Percentiles rank a stretch among this genome's conserved stretches.
Evolutionary conservation across 2,113 vertebrate genomes (phyloP).

Genomic region (Craseonycteris thonglongyai): DNA sequence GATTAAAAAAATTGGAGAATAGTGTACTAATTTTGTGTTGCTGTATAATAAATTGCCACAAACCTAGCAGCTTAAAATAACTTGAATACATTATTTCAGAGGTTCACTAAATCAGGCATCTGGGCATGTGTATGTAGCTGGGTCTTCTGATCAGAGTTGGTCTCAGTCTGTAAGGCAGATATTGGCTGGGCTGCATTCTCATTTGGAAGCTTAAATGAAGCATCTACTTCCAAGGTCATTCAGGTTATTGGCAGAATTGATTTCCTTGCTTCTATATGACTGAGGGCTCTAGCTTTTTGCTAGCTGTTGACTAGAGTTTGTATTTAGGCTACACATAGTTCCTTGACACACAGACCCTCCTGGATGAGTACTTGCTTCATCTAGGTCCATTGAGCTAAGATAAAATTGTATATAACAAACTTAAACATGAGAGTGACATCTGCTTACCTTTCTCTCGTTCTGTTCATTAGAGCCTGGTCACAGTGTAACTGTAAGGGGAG

Average conservation of each 20-base stretch:
- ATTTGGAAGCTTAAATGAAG: neutral
- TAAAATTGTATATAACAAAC: neutral
- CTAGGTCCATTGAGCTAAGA: neutral
- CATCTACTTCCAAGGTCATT: neutral
- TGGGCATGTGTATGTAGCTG: neutral
- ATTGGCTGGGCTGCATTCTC: neutral
- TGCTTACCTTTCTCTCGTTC: neutral
- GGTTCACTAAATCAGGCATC: neutral
- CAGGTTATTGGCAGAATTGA: neutral
- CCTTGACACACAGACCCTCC: neutral
- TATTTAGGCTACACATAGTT: neutral
- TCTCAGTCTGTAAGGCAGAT: neutral
- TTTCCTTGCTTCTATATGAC: neutral
- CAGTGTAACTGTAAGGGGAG: too few species aligned
- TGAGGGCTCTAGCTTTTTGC: neutral
- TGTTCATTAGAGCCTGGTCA: neutral
- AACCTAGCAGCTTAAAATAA: neutral
- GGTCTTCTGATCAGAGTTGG: neutral
- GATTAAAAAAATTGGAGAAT: neutral
- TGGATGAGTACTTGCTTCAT: neutral
- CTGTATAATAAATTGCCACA: neutral
- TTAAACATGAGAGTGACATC: neutral
- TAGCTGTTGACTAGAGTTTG: neutral
- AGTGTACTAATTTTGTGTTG: neutral
- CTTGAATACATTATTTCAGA: neutral